Evolutionary conservation across 2,888 invertebrate genomes (phyloP).

Genomic region (Nemurella pictetii): DNA sequence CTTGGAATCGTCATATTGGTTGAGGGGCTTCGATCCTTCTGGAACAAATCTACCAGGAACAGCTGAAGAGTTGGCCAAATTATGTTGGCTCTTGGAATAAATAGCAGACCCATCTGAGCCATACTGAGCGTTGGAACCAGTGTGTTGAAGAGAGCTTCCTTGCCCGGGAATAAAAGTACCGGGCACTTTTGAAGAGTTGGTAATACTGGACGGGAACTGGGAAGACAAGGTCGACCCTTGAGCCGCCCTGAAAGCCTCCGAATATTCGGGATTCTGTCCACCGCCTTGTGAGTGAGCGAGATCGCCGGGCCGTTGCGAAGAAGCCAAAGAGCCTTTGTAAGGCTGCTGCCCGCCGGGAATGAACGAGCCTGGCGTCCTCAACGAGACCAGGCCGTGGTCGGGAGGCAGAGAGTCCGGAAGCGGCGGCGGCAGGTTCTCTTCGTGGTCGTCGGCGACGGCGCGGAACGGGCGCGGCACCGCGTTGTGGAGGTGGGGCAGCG

Average conservation of each 20-base stretch:
- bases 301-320: not conserved
- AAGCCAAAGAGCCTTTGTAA: not conserved
- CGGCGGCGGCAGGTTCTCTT: conserved; percentile 31
- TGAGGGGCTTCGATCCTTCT: not conserved
- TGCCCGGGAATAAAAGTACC: not conserved
- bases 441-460: conserved; percentile 34
- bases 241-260: not conserved
- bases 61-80: conserved; percentile 27
- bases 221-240: not conserved
- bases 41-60: conserved; percentile 21
- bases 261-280: not conserved
- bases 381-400: not conserved
- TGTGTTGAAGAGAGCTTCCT: not conserved
- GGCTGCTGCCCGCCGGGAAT: not conserved
- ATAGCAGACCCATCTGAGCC: not conserved
- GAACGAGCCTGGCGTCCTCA: conserved; percentile 38
- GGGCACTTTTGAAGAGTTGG: not conserved
- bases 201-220: not conserved
- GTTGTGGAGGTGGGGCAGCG: conserved; percentile 28
- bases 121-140: not conserved
- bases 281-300: not conserved
- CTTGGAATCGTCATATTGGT: not conserved
- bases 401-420: conserved; percentile 30
- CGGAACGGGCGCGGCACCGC: conserved; percentile 33
- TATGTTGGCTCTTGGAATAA: not conserved